Percentiles rank a stretch among this genome's conserved stretches.
Evolutionary conservation across 2,797 vertebrate species (phyloP).

Genomic region (Chromis chromis): DNA sequence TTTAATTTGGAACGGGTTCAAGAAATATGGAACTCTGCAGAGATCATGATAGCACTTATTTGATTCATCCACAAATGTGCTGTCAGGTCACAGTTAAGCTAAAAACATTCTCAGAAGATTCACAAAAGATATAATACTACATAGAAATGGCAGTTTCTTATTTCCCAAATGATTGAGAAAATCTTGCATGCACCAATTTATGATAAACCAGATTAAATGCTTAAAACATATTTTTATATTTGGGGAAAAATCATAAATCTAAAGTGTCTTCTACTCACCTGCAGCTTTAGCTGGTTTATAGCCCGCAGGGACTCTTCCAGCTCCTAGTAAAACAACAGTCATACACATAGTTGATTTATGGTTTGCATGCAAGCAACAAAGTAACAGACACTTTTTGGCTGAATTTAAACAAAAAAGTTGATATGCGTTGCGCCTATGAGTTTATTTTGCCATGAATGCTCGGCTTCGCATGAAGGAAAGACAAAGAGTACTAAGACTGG

Average conservation of each 20-base stretch:
- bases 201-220: conserved; percentile 31
- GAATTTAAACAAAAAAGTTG: not conserved
- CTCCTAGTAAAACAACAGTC: conserved; percentile 76
- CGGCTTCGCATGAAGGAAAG: not conserved
- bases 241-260: conserved; percentile 32
- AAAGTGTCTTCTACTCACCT: conserved; percentile 72
- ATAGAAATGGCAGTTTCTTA: not conserved
- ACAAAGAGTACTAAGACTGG: not conserved
- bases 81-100: not conserved
- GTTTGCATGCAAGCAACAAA: conserved; percentile 24
- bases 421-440: not conserved
- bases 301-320: conserved; percentile 74
- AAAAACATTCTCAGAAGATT: not conserved
- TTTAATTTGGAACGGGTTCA: no score
- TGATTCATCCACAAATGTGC: not conserved
- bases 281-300: conserved; percentile 86
- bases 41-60: no score
- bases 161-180: not conserved
- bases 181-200: not conserved
- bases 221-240: conserved; percentile 28
- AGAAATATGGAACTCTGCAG: no score
- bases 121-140: not conserved
- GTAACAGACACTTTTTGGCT: conserved; percentile 34
- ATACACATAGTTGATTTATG: conserved; percentile 54
- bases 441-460: not conserved